Evolutionary conservation across 2,113 vertebrate genomes (phyloP), one percentile per base, ranked within the genome.

Genomic region (Hemiscyllium ocellatum): DNA sequence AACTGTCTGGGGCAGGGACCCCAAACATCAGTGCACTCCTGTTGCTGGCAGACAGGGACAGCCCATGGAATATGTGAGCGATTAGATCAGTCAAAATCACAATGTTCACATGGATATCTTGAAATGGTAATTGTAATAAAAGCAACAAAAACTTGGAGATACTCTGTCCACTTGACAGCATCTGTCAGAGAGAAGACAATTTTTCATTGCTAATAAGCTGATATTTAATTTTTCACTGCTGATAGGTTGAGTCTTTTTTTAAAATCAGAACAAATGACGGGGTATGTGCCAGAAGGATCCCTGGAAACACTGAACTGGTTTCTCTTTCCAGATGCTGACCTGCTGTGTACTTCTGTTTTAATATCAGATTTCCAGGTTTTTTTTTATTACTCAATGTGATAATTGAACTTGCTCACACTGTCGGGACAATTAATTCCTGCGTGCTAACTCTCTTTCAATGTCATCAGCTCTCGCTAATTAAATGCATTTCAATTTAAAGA

Each of bases 361-460:
- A 91, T 91, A 65, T n/a, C 89, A 93, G 89, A 22, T 66, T 93
- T 17, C 89, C 61, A 93, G 89, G 29, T 93, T 66, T 93, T 68
- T 68, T 93, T 93, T 93, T 66, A 93, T 93, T 68, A 65, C 89
- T 93, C 33, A 76, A 93, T 93, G 89, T 61, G n/a, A 65, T 93
- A 93, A 93, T 66, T 93, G 89, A 66, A 66, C 89, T 37, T 19
- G 33, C 56, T 93, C 61, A 66, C 89, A 37, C 61, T 93, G 61
- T 37, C 15, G 4, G 89, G 61, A 93, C 89, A 93, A 93, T 93
- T 93, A 93, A 93, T 93, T 93, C 61, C 56, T 91, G 29, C n/a
- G n/a, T 37, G 89, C 89, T n/a, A 47, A 37, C 61, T 93, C 61
- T 65, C 61, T 93, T n/a, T 65, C 89, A 93, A 66, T 68, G 89